These are phyloP conservation scores for Acanthornis magna DNA, from an alignment of 2,797 vertebrate species.

Conservation along the genomic window DNA sequence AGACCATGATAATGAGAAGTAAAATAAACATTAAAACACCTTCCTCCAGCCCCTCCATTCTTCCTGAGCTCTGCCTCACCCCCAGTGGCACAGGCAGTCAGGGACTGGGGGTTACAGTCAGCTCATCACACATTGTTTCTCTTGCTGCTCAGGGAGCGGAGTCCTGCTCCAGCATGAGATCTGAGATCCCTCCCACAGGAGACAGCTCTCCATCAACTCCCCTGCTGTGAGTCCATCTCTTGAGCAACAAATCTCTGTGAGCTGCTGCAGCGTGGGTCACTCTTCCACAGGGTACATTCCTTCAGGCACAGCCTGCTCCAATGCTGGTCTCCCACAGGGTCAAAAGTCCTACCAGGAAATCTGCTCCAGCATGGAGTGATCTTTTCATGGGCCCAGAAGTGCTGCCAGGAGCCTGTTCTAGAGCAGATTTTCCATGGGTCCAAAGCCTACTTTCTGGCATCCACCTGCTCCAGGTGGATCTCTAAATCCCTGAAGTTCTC, in stretches of 20 bases:
- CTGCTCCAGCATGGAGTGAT: background rate
- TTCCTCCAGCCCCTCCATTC: background rate
- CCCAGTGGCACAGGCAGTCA: background rate
- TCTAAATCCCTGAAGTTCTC: background rate
- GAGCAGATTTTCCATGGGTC: background rate
- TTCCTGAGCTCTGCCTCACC: background rate
- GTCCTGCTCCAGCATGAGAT: background rate
- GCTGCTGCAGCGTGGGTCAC: accelerated
- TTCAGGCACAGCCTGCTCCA: background rate
- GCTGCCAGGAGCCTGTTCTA: background rate
- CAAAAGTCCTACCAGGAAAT: background rate
- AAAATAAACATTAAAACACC: background rate
- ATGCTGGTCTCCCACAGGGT: no score
- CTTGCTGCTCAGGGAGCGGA: background rate
- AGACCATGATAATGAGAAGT: background rate
- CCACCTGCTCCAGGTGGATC: background rate
- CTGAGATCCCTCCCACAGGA: background rate
- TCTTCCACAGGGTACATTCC: no score
- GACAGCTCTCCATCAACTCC: no score
- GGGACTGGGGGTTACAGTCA: background rate
- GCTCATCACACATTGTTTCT: background rate
- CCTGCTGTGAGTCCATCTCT: accelerated
- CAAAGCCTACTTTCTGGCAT: background rate
- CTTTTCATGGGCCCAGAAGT: background rate
- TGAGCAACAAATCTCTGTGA: background rate